These are phyloP conservation scores for Micromussa lordhowensis DNA, from an alignment of 92 coral and sea anemone genomes.

Conservation along the genomic window DNA sequence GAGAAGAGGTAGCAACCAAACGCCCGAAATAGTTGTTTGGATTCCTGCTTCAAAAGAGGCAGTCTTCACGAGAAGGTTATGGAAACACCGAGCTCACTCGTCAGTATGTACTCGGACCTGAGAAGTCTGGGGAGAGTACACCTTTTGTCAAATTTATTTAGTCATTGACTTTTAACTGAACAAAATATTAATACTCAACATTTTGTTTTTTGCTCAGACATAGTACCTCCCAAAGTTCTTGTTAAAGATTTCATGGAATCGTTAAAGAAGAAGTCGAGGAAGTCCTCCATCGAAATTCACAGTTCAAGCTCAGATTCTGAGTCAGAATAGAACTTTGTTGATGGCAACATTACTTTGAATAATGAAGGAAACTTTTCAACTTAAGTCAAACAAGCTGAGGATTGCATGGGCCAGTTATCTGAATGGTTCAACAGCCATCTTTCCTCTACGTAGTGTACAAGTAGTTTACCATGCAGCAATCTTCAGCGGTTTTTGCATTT, in stretches of 20 bases:
- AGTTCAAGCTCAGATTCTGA: slow-evolving; percentile 68
- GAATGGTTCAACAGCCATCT: not conserved
- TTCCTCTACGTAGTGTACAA: not conserved
- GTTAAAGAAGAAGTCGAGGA: slow-evolving; percentile 72
- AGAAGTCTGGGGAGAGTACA: too few relatives aligned
- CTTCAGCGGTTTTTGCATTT: not conserved
- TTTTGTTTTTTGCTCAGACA: slow-evolving; percentile 63
- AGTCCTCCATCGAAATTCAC: slow-evolving; percentile 36
- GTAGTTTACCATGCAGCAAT: not conserved
- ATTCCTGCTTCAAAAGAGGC: too few relatives aligned
- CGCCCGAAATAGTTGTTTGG: too few relatives aligned
- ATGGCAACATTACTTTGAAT: not conserved
- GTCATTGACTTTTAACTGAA: too few relatives aligned
- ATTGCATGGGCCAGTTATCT: not conserved
- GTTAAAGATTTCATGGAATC: slow-evolving; percentile 88
- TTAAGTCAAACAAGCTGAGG: not conserved
- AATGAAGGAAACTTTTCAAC: not conserved
- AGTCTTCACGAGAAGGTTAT: too few relatives aligned
- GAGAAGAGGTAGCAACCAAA: too few relatives aligned
- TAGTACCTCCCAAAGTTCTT: slow-evolving; percentile 88
- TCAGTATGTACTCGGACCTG: too few relatives aligned
- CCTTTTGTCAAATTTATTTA: too few relatives aligned
- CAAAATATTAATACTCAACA: too few relatives aligned
- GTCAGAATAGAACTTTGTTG: not conserved
- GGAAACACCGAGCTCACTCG: too few relatives aligned